Evolutionary conservation across 1,140 invertebrate genomes (phyloP).

Genomic region (Bombus vancouverensis): DNA sequence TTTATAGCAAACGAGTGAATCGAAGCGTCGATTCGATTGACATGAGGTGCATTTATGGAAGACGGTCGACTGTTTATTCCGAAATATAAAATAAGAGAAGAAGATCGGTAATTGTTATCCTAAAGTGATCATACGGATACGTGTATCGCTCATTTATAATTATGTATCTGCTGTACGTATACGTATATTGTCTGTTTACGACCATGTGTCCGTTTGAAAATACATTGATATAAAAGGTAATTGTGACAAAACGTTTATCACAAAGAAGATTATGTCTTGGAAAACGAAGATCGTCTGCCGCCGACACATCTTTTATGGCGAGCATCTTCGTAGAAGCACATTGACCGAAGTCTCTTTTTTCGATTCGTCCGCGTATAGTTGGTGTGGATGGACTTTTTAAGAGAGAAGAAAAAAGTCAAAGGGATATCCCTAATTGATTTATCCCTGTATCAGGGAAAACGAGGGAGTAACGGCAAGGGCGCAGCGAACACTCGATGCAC

Average conservation of each 20-base stretch:
- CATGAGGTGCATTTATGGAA: neutral
- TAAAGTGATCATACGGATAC: neutral
- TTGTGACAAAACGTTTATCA: neutral
- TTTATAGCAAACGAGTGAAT: slow-evolving; percentile 1
- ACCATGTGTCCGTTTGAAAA: neutral
- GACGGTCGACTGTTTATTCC: slow-evolving; percentile 4
- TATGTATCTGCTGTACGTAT: neutral
- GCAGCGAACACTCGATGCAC: slow-evolving; percentile 31
- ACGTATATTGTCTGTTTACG: neutral
- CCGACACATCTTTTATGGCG: neutral
- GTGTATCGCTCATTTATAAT: neutral
- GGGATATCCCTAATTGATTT: slow-evolving; percentile 2
- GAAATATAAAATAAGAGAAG: neutral
- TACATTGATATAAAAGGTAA: neutral
- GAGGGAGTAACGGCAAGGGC: slow-evolving; percentile 12
- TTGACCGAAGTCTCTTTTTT: neutral
- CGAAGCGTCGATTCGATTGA: slow-evolving; percentile 33
- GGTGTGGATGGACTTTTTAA: neutral
- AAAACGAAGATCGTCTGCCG: neutral
- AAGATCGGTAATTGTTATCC: neutral
- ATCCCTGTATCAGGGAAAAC: slow-evolving; percentile 18
- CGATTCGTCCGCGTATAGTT: neutral
- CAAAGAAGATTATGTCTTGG: slow-evolving; percentile 1
- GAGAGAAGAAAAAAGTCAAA: neutral
- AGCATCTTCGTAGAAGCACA: neutral